Evolutionary conservation across 2,113 vertebrate species (phyloP), one percentile per base, ranked within the genome.

Genomic region (Cervus canadensis): DNA sequence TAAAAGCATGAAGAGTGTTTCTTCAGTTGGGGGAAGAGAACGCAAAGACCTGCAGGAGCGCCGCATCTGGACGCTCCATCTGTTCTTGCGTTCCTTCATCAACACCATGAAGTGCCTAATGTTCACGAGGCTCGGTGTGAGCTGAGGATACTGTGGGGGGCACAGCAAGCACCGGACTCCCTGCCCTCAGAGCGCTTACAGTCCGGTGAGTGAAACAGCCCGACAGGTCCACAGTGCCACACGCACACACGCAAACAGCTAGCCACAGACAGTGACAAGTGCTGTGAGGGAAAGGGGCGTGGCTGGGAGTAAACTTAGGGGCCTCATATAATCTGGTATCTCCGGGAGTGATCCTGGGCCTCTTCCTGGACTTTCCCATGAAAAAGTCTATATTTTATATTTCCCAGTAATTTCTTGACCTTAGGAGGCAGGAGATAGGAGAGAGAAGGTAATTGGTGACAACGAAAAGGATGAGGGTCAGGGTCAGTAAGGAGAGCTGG

Each of bases 1-100:
- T 99, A 98, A 7, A 97, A 97, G 84, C 79, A 88, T 25, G 0
- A 74, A 71, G 36, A 76, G 16, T 67, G 59, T 76, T 74, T 48
- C 82, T 78, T 90, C 67, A 30, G 12, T 6, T 3, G 9, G 67
- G 50, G 71, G 48, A 10, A 13, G 50, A n/a, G 50, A 54, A 48
- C 1, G 19, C 40, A 33, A 15, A 82, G 78, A 11, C 23, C 28
- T 2, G 33, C n/a, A 0, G 1, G 6, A 7, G 40, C 6, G 1
- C 21, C 40, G 3, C 15, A 13, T 43, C 60, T 16, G 23, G 28
- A 25, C 2, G 7, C 48, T 33, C 56, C 5, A 0, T n/a, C n/a
- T 17, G 12, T 30, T 5, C 82, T 19, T 52, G 21, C 3, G 1
- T 6, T 48, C 28, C 36, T 33, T 92, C 28, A n/a, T 19, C 28